Conservation (phyloP, 1,140 invertebrate genomes). For the Rhopalosiphum padi region DNA sequence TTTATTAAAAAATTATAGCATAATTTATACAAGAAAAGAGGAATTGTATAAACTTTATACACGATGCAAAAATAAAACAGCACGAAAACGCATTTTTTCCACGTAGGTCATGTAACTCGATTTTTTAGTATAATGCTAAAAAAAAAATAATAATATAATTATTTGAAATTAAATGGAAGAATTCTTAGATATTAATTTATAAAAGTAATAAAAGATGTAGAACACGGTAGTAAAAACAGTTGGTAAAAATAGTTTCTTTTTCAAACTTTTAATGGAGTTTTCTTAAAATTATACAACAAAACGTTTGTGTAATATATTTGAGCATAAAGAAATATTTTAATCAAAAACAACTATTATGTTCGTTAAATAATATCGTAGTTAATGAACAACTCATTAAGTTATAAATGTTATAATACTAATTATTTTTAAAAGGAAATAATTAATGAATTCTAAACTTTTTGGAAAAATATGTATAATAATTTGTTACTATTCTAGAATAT, state of each 20-base stretch:
- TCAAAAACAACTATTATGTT: slow-evolving; percentile 14
- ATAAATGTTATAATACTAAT: background rate
- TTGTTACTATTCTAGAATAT: background rate
- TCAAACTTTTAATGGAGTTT: slow-evolving; percentile 43
- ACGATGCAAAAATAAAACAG: background rate
- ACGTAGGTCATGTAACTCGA: background rate
- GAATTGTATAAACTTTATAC: background rate
- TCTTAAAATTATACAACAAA: slow-evolving; percentile 1
- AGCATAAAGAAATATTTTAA: background rate
- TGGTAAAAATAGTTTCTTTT: slow-evolving; percentile 20
- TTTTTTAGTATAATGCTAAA: slow-evolving; percentile 1
- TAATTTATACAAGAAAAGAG: background rate
- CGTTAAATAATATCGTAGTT: background rate
- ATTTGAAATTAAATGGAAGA: slow-evolving; percentile 12
- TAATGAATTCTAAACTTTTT: background rate
- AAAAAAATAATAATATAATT: slow-evolving; percentile 5
- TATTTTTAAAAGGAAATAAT: background rate
- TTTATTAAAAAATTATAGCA: background rate
- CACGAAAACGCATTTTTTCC: background rate
- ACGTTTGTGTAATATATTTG: background rate
- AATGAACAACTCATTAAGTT: background rate
- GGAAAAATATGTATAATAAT: background rate
- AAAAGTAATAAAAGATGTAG: slow-evolving; percentile 40
- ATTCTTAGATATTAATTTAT: background rate
- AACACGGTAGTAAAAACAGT: background rate